phyloP scores from a whole-genome alignment of 23 tunicate species.

The Halocynthia aurantium region DNA sequence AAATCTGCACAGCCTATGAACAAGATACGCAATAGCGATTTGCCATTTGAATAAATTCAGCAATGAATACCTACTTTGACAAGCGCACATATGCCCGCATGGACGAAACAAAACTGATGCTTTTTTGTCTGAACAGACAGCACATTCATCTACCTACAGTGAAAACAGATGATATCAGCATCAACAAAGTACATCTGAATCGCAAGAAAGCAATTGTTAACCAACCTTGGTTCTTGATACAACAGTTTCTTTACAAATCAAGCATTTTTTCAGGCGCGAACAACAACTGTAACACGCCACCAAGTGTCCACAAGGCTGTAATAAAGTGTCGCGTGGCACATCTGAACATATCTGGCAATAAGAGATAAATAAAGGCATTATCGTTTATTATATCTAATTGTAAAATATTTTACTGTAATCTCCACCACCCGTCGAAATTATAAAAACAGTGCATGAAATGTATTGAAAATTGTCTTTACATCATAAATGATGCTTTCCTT shows the following conservation, averaged over 20 bases:
- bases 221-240: constrained; percentile 1
- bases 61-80: constrained; percentile 50
- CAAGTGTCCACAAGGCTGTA: constrained; percentile 77
- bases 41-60: not conserved
- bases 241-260: constrained; percentile 68
- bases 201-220: not conserved
- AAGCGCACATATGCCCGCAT: constrained; percentile 80
- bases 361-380: not conserved
- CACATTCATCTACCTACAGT: constrained; percentile 49
- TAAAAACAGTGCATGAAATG: too few relatives aligned
- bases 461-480: too few relatives aligned
- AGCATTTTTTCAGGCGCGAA: constrained; percentile 68
- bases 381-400: too few relatives aligned
- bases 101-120: constrained; percentile 75
- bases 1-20: constrained; percentile 53
- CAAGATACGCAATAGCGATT: not conserved
- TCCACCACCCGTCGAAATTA: too few relatives aligned
- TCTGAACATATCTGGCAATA: constrained; percentile 79
- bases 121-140: constrained; percentile 75
- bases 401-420: too few relatives aligned
- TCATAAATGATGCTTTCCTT: too few relatives aligned
- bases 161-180: not conserved
- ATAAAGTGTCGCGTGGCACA: constrained; percentile 49
- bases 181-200: not conserved
- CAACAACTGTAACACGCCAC: constrained; percentile 77